Conservation (phyloP, 1,140 invertebrate genomes). For the Drosophila jambulina region DNA sequence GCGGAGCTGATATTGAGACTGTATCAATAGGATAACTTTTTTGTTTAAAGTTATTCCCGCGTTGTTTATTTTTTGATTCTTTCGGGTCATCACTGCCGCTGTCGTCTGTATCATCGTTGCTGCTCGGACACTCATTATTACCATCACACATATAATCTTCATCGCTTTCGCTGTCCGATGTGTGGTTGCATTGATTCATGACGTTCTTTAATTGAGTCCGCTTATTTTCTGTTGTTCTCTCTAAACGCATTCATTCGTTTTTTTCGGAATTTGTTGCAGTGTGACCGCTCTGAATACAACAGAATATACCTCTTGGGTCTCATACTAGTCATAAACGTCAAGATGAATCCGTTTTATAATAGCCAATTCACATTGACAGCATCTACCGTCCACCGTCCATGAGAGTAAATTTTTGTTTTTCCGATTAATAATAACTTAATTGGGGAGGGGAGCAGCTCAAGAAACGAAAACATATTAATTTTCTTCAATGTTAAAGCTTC, state of each 20-base stretch:
- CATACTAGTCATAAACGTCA: no score
- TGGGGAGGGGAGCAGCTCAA: no score
- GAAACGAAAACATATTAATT: no score
- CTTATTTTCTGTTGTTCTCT: background rate
- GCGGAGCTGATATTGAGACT: background rate
- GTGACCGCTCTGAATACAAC: background rate
- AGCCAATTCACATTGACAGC: no score
- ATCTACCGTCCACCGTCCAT: no score
- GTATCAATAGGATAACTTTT: constrained; percentile 3
- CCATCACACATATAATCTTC: constrained; percentile 86
- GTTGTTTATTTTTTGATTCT: constrained; percentile 28
- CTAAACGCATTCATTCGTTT: no score
- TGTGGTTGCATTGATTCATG: constrained; percentile 64
- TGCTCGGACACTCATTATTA: constrained; percentile 73
- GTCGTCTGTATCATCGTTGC: constrained; percentile 63
- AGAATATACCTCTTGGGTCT: background rate
- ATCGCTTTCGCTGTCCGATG: constrained; percentile 84
- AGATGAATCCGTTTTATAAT: no score
- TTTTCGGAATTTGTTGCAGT: background rate
- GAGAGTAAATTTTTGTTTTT: no score
- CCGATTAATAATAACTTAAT: no score
- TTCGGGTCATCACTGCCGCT: constrained; percentile 56
- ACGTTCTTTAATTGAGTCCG: background rate
- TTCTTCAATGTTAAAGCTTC: no score
- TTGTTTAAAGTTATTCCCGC: constrained; percentile 1